These are phyloP conservation scores for Enteromius anoplus DNA, from an alignment of 2,797 vertebrate species.

Conservation along the genomic window DNA sequence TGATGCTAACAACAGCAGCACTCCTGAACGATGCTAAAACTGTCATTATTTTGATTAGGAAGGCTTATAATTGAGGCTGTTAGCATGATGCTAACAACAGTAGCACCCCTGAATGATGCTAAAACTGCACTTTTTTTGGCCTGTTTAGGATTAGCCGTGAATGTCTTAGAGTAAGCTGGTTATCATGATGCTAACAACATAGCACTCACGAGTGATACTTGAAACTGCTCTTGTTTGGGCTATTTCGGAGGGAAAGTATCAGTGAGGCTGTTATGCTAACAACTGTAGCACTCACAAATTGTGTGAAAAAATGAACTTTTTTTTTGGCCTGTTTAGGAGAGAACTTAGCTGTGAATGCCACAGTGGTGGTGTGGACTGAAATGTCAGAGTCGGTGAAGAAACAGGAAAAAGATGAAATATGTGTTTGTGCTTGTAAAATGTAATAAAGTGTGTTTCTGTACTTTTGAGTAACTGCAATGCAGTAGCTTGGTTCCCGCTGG, in stretches of 20 bases:
- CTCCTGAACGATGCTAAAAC: background rate
- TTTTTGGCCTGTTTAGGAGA: background rate
- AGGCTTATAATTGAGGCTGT: background rate
- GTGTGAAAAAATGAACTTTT: background rate
- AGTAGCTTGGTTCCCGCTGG: conserved; percentile 16
- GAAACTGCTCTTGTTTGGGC: background rate
- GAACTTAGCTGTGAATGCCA: conserved; percentile 4
- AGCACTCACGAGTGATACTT: background rate
- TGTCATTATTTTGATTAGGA: background rate
- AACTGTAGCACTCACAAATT: background rate
- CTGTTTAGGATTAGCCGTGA: no score
- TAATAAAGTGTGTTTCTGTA: background rate
- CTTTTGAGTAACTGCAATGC: conserved; percentile 26
- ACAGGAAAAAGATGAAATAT: conserved; percentile 10
- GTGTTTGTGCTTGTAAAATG: conserved; percentile 20
- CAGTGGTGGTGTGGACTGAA: background rate
- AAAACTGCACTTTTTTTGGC: no score
- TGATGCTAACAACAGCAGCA: background rate
- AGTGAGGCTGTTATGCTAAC: conserved; percentile 14
- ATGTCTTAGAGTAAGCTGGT: no score
- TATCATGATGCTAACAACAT: no score
- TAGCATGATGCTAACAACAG: background rate
- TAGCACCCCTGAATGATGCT: conserved; percentile 3
- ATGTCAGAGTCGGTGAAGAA: background rate
- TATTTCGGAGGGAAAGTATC: background rate